A percentile compares a stretch with the other conserved stretches of the same genome.
These are phyloP conservation scores for Bostrychus sinensis DNA, from an alignment of 2,113 vertebrate genomes.

Conservation along the genomic window DNA sequence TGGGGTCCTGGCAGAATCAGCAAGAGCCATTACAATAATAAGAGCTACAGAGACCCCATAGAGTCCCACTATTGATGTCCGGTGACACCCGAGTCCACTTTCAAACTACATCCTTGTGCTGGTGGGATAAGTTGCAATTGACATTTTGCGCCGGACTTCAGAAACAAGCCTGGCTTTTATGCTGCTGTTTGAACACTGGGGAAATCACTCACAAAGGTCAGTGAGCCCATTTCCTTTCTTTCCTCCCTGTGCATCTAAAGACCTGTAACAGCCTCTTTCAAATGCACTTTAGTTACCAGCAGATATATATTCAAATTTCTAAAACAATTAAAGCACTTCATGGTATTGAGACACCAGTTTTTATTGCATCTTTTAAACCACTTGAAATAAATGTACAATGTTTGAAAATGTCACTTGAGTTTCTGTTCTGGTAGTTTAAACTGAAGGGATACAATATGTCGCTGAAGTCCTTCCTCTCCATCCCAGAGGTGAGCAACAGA, in stretches of 20 bases:
- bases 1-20: slow-evolving; percentile 11
- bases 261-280: slow-evolving; percentile 73
- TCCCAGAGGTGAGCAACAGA: slow-evolving; percentile 76
- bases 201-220: slow-evolving; percentile 84
- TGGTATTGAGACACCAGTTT: slow-evolving; percentile 29
- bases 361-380: slow-evolving; percentile 34
- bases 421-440: slow-evolving; percentile 76
- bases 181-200: slow-evolving; percentile 83
- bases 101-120: slow-evolving; percentile 77
- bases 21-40: slow-evolving; percentile 29
- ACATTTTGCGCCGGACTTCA: slow-evolving; percentile 82
- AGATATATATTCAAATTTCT: slow-evolving; percentile 65
- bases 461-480: slow-evolving; percentile 86
- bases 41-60: slow-evolving; percentile 56
- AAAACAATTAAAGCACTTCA: slow-evolving; percentile 23
- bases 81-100: slow-evolving; percentile 79
- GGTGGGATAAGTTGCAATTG: slow-evolving; percentile 84
- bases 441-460: slow-evolving; percentile 84
- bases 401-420: too few species aligned
- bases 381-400: background rate
- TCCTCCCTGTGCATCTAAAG: slow-evolving; percentile 70
- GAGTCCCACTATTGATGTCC: slow-evolving; percentile 69
- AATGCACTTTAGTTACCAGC: slow-evolving; percentile 66
- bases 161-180: slow-evolving; percentile 85
- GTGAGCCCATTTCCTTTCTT: slow-evolving; percentile 83